Evolutionary conservation across 2,113 vertebrate genomes (phyloP).

Genomic region (Scomber colias): DNA sequence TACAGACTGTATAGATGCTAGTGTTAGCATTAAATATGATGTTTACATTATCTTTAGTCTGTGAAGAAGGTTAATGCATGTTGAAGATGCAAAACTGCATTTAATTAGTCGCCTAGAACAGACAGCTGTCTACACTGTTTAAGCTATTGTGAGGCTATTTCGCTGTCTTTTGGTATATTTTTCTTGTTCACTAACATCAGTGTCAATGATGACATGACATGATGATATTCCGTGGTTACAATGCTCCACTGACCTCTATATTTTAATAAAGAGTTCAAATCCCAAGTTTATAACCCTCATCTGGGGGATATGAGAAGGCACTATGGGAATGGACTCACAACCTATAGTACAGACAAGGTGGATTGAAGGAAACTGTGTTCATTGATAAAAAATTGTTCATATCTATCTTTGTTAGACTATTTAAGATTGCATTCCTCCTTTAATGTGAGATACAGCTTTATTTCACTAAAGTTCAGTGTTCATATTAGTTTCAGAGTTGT

Average conservation of each 20-base stretch:
- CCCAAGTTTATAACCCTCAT: background rate
- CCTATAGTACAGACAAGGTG: background rate
- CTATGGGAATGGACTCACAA: background rate
- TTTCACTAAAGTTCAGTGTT: conserved; percentile 7
- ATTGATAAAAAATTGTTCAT: background rate
- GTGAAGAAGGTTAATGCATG: background rate
- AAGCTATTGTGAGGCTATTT: background rate
- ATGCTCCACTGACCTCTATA: background rate
- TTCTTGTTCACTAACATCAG: background rate
- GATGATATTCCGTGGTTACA: background rate
- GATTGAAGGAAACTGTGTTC: conserved; percentile 12
- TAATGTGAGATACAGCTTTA: conserved; percentile 7
- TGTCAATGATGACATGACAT: background rate
- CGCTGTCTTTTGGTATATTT: background rate
- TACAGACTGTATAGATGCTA: background rate
- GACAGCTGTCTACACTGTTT: background rate
- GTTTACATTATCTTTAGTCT: background rate
- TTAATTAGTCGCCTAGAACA: background rate
- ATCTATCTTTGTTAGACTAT: background rate
- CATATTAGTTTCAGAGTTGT: background rate
- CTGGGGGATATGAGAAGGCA: background rate
- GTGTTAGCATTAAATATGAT: background rate
- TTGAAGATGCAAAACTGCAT: background rate
- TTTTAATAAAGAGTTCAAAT: background rate
- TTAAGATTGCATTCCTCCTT: background rate